Base-by-base conservation (phyloP, 1,140 invertebrate species). In the Bombus sylvicola region DNA sequence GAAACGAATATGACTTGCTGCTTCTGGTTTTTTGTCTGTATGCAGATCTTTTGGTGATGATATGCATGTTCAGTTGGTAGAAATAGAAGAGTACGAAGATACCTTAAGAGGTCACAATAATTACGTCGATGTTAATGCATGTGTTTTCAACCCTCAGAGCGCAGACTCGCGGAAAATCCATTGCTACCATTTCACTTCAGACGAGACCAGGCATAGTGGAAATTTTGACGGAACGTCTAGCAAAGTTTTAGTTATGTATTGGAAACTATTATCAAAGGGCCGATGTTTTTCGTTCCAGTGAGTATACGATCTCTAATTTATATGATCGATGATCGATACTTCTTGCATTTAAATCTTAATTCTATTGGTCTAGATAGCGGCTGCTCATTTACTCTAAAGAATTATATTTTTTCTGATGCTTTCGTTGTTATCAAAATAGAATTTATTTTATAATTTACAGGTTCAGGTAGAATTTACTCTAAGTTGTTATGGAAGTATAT, bases 61-160 rank as follows among this genome's bases (percentile, higher is more conserved):
- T n/a, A 43, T 22, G 37, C 10, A 34, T 13, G 34, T n/a, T 34
- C 37, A 34, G 37, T 74, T 47, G 1, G 8, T 25, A 10, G n/a
- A 22, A 22, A 28, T 53, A 25, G 71, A 64, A 37, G 2, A 57
- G 3, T 15, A 28, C 1, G 6, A 57, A 15, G 57, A 53, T 37
- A 15, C 0, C 22, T 34, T 22, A 4, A 3, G 15, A 25, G 22
- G 59, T 53, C 1, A 13, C 10, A 15, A 1, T 71, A 53, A 53
- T 53, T 53, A n/a, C 71, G 83, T 81, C 68, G 57, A 80, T 79
- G 69, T 62, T 74, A 74, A 85, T 81, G 83, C 68, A 66, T 83
- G 82, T 28, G 69, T 80, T 81, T 85, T 85, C 84, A 68, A 68
- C 71, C 84, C 84, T 28, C 59, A 81, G 43, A 75, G 84, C 84